Conservation (phyloP, 1,140 invertebrate genomes). For the Coenobita brevimanus region DNA sequence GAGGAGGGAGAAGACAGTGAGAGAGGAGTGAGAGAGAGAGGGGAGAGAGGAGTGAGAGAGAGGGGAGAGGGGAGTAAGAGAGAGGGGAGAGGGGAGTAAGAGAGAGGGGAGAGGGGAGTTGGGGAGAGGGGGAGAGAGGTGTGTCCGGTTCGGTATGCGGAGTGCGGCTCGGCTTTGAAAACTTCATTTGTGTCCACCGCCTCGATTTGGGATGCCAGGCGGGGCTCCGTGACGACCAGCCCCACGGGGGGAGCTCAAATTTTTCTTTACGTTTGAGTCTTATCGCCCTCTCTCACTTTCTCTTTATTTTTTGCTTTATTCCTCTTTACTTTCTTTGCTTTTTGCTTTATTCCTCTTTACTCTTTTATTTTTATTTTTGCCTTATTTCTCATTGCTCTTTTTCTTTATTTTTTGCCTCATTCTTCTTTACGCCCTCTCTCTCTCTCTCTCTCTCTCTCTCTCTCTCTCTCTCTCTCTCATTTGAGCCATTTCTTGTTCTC, state of each 20-base stretch:
- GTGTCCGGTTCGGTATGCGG: conserved; percentile 27
- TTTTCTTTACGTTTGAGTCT: neutral
- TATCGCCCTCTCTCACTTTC: neutral
- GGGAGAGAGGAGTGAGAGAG: neutral
- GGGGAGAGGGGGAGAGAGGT: neutral
- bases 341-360: neutral
- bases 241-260: neutral
- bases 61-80: too few relatives aligned
- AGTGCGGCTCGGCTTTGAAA: conserved; percentile 16
- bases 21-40: too few relatives aligned
- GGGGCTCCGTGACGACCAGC: neutral
- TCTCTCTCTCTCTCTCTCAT: neutral
- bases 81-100: too few relatives aligned
- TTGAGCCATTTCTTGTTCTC: neutral
- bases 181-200: conserved; percentile 41
- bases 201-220: conserved; percentile 14
- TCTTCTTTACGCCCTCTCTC: neutral
- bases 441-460: neutral
- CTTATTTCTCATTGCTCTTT: neutral
- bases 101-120: neutral
- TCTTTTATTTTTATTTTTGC: neutral
- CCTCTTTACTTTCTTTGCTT: neutral
- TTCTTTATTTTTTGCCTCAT: neutral
- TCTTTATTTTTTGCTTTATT: neutral
- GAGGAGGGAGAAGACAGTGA: too few relatives aligned